phyloP scores from a whole-genome alignment of 1,140 invertebrate species.

The Nilaparvata lugens region DNA sequence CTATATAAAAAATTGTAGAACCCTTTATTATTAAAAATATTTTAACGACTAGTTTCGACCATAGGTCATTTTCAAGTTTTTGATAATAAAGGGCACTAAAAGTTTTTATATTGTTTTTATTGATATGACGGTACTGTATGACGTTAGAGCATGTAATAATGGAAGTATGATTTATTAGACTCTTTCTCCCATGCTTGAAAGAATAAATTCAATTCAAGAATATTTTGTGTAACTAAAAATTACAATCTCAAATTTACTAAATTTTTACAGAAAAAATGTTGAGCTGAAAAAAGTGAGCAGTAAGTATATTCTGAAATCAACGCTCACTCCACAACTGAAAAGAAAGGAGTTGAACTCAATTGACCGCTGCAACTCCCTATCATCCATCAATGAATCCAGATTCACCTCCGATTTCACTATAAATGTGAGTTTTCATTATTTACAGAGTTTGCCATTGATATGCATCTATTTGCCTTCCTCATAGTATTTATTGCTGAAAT shows the following conservation, averaged over 20 bases:
- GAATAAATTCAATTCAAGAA: not conserved
- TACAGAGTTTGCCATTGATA: not conserved
- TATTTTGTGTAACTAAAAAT: not conserved
- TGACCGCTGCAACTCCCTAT: constrained; percentile 15
- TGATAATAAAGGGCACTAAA: no score
- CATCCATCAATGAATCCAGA: not conserved
- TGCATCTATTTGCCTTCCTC: not conserved
- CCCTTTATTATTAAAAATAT: no score
- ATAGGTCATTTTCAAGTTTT: no score
- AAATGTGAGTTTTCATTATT: not conserved
- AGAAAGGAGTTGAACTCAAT: constrained; percentile 35
- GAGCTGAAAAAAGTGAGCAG: constrained; percentile 73
- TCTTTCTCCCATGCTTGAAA: not conserved
- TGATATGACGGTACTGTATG: not conserved
- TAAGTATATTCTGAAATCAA: constrained; percentile 73
- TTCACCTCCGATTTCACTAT: not conserved
- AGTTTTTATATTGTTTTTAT: no score
- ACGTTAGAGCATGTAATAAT: not conserved
- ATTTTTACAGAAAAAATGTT: constrained; percentile 56
- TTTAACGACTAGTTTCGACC: no score
- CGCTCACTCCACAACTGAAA: constrained; percentile 61
- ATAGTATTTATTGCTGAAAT: not conserved
- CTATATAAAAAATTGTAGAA: no score
- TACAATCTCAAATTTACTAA: no score
- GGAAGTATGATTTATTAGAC: not conserved